Percentiles rank a stretch among this genome's conserved stretches.
These are phyloP conservation scores for Trichogramma pretiosum DNA, from an alignment of 1,140 invertebrate species.

Conservation along the genomic window DNA sequence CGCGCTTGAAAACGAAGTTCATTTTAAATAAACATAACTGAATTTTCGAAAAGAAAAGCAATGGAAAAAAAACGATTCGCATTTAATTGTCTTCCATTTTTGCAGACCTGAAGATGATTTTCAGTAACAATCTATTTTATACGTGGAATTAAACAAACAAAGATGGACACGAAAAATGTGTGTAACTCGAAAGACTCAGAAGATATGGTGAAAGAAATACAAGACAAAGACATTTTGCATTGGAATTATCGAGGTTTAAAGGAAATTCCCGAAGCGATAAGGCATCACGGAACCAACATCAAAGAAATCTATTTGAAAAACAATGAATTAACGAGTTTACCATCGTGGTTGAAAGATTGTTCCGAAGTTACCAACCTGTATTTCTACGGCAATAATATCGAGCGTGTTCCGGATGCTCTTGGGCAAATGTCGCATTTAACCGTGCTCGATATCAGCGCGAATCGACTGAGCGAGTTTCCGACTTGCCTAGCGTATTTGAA, in stretches of 20 bases:
- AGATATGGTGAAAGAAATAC: conserved; percentile 30
- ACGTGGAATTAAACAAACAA: no score
- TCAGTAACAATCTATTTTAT: no score
- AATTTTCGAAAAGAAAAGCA: no score
- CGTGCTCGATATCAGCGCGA: conserved; percentile 32
- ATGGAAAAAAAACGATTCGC: no score
- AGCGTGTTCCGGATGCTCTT: conserved; percentile 26
- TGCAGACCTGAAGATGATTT: no score
- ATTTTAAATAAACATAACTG: no score
- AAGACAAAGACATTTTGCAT: conserved; percentile 30
- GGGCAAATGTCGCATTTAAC: conserved; percentile 24
- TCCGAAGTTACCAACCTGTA: conserved; percentile 34
- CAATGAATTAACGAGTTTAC: conserved; percentile 30
- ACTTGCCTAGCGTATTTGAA: conserved; percentile 22
- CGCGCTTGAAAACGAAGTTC: no score
- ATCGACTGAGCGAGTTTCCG: conserved; percentile 26
- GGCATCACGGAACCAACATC: conserved; percentile 24
- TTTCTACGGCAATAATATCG: conserved; percentile 30
- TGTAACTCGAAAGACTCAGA: no score
- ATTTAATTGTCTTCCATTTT: no score
- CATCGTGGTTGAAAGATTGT: conserved; percentile 30
- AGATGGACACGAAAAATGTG: no score
- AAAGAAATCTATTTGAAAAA: conserved; percentile 36
- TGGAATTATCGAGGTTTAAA: conserved; percentile 34
- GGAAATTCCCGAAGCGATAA: conserved; percentile 28